These are phyloP conservation scores for Chlorops oryzae DNA, from an alignment of 1,140 invertebrate genomes.

Conservation along the genomic window DNA sequence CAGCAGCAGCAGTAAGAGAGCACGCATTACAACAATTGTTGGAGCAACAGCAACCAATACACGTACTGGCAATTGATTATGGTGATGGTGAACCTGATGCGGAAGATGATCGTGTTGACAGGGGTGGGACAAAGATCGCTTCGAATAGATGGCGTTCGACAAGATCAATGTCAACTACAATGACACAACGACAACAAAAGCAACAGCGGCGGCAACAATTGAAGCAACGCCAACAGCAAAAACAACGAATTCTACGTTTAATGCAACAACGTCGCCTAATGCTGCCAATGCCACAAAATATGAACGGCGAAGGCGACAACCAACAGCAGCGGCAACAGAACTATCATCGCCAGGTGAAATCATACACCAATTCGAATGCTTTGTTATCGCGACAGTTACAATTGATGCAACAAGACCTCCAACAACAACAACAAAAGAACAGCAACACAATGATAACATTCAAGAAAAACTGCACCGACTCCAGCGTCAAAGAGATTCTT, in stretches of 20 bases:
- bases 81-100: too few species aligned
- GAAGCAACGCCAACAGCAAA: conserved; percentile 1
- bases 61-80: too few species aligned
- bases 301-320: too few species aligned
- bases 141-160: conserved; percentile 41
- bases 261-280: too few species aligned
- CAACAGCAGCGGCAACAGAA: conserved; percentile 12
- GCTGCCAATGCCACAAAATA: too few species aligned
- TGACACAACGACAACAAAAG: background rate
- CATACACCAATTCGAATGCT: conserved; percentile 6
- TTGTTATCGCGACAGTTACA: conserved; percentile 24
- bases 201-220: conserved; percentile 2
- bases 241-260: too few species aligned
- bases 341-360: conserved; percentile 11
- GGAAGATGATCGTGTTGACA: background rate
- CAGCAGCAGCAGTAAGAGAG: conserved; percentile 2
- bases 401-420: conserved; percentile 24
- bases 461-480: conserved; percentile 15
- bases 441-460: conserved; percentile 11
- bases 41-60: conserved; percentile 1
- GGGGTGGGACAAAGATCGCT: background rate
- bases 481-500: conserved; percentile 14
- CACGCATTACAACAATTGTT: background rate
- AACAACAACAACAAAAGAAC: conserved; percentile 28
- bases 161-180: conserved; percentile 38